A percentile compares a stretch with the other conserved stretches of the same genome.
phyloP scores from a whole-genome alignment of 2,113 vertebrate species.

The Nanorana parkeri region DNA sequence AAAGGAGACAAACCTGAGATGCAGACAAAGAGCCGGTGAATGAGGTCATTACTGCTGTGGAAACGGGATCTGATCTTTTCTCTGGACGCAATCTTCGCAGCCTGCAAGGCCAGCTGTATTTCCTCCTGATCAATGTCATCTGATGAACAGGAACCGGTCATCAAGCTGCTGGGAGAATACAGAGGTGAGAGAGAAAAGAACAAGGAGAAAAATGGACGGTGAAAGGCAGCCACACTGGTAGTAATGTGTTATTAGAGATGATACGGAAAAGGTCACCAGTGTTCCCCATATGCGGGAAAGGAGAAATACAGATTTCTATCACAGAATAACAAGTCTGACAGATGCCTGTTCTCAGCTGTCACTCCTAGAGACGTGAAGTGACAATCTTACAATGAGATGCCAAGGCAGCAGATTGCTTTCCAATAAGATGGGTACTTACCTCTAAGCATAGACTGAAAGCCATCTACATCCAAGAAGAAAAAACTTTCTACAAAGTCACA shows the following conservation, averaged over 20 bases:
- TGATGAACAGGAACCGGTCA: constrained; percentile 78
- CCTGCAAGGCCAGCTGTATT: constrained; percentile 77
- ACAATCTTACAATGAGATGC: constrained; percentile 19
- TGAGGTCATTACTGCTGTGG: constrained; percentile 94
- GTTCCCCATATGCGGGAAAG: background rate
- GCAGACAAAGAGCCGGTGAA: constrained; percentile 97
- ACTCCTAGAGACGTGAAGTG: constrained; percentile 17
- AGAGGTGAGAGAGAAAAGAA: background rate
- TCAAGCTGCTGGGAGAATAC: constrained; percentile 71
- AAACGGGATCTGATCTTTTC: constrained; percentile 94
- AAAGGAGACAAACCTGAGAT: constrained; percentile 84
- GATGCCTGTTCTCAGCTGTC: constrained; percentile 26
- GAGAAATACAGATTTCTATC: constrained; percentile 17
- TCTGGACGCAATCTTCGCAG: constrained; percentile 79
- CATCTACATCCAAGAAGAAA: background rate
- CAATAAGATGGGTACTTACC: background rate
- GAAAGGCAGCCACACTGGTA: background rate
- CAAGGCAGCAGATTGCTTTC: background rate
- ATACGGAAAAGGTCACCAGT: background rate
- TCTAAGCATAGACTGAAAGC: background rate
- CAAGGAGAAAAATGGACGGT: constrained; percentile 10
- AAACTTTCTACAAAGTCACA: background rate
- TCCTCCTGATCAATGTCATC: constrained; percentile 80
- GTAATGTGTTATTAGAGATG: constrained; percentile 22
- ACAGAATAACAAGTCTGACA: constrained; percentile 27